These are phyloP conservation scores for Biston stratarius DNA, from an alignment of 2,888 invertebrate species.

Conservation along the genomic window DNA sequence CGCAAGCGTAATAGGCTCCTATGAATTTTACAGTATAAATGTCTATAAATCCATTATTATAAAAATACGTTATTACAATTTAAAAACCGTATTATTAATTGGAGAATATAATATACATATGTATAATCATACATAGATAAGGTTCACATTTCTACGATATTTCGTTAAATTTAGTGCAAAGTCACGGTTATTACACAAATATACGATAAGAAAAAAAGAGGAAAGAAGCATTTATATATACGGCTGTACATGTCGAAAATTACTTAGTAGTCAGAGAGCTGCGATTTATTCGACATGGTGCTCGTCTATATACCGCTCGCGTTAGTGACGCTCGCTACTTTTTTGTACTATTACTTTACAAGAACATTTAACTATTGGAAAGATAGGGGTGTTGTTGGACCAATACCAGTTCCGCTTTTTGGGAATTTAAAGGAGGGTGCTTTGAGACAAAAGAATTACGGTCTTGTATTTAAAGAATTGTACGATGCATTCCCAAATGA, in stretches of 20 bases:
- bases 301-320: slow-evolving; percentile 33
- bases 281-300: slow-evolving; percentile 14
- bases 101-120: no score
- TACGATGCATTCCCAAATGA: slow-evolving; percentile 61
- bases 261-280: not conserved
- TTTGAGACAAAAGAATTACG: slow-evolving; percentile 49
- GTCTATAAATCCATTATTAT: no score
- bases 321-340: slow-evolving; percentile 31
- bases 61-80: no score
- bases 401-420: slow-evolving; percentile 56
- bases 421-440: slow-evolving; percentile 57
- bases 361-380: slow-evolving; percentile 64
- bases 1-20: no score
- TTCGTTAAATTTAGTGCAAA: no score
- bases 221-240: not conserved
- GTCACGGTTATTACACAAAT: no score
- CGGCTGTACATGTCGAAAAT: not conserved
- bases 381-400: slow-evolving; percentile 54
- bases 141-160: no score
- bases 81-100: no score
- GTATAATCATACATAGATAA: no score
- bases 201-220: not conserved
- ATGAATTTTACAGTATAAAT: no score
- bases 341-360: slow-evolving; percentile 56
- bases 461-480: slow-evolving; percentile 50